Evolutionary conservation across 2,888 invertebrate species (phyloP), one percentile per base, ranked within the genome.

Genomic region (Gisinianus flammeolus): DNA sequence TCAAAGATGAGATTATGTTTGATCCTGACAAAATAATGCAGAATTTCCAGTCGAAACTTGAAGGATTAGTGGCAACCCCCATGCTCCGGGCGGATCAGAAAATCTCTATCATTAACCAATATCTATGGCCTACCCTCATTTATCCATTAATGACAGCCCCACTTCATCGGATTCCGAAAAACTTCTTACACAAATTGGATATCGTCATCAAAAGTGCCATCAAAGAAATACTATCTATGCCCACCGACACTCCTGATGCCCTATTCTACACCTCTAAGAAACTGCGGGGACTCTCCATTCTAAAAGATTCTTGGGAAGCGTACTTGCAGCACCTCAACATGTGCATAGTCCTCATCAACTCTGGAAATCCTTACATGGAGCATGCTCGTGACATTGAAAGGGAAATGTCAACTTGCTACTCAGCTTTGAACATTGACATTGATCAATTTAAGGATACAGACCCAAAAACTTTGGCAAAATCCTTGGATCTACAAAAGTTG

Each of bases 91-190:
- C 79, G 28, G 22, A 77, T 5, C 77, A 79, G 58, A 79, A 77
- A 52, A 28, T 79, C 0, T 0, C 0, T 1, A 75, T 79, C 19
- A 79, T 79, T 1, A 79, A 79, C 24, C 74, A 79, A 70, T 79
- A 70, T 28, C 6, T 79, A 19, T 77, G 79, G 79, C 79, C 79
- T 8, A 79, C 64, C 1, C 2, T 71, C 19, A 71, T 77, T n/a
- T 79, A 74, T 26, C 64, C 76, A 28, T 56, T 76, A 16, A 72
- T 66, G 31, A 75, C 75, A n/a, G 64, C 79, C 16, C 66, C 79
- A 54, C 8, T 74, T n/a, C 2, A 16, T 2, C 56, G 44, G 30
- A 69, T 79, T 10, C 69, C 71, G 1, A 68, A 30, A 0, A 19
- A 0, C 0, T 79, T 79, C 58, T 16, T 79, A 10, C 31, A 66